phyloP scores from a whole-genome alignment of 2,797 vertebrate species.

The Mus spretus region DNA sequence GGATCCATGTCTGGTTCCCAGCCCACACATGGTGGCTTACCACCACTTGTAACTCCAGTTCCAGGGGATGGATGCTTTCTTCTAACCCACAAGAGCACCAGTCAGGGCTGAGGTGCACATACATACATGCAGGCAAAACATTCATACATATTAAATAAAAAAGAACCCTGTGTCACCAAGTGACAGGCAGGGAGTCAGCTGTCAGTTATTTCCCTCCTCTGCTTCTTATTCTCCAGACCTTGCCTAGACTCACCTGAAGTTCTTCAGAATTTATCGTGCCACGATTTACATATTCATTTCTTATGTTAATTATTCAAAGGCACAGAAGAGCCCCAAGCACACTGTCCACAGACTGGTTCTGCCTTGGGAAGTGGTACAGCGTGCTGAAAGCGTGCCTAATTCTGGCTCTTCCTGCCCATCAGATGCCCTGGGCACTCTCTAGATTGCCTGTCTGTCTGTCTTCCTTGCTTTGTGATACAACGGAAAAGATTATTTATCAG shows the following conservation, averaged over 20 bases:
- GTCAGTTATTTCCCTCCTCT: background rate
- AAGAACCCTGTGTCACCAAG: too few relatives aligned
- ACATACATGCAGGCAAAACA: background rate
- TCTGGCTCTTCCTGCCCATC: background rate
- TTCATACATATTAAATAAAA: background rate
- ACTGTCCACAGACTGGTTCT: background rate
- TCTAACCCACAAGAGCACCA: too few relatives aligned
- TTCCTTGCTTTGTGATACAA: background rate
- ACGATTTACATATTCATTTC: rapidly evolving
- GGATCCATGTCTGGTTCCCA: background rate
- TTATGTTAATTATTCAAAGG: background rate
- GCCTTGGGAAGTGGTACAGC: background rate
- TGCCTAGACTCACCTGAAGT: rapidly evolving
- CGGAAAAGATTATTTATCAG: background rate
- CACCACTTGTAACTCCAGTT: background rate
- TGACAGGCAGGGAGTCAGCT: background rate
- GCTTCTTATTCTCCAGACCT: background rate
- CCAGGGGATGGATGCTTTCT: too few relatives aligned
- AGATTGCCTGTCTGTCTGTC: background rate
- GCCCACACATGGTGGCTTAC: background rate
- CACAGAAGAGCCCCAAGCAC: too few relatives aligned
- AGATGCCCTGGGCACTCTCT: rapidly evolving
- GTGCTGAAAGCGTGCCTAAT: too few relatives aligned
- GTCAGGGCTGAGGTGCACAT: background rate
- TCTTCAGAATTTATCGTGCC: too few relatives aligned